Percentiles rank a stretch among this genome's conserved stretches.
These are phyloP conservation scores for Tangara arthus DNA, from an alignment of 2,797 vertebrate genomes.

Conservation along the genomic window DNA sequence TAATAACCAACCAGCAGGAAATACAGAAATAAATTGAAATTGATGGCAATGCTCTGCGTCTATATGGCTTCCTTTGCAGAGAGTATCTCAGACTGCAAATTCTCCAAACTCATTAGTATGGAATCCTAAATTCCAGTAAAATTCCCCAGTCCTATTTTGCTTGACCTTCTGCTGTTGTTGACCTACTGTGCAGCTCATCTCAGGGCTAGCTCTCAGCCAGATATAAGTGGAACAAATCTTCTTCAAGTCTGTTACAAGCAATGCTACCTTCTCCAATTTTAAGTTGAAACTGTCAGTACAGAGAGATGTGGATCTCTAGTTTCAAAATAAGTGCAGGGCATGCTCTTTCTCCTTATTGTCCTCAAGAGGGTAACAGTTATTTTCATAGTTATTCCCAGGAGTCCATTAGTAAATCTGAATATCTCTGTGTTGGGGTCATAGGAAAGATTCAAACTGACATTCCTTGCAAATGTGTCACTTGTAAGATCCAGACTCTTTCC, in stretches of 20 bases:
- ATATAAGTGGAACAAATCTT: neutral
- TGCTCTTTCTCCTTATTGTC: constrained; percentile 54
- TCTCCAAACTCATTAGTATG: constrained; percentile 12
- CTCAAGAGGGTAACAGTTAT: constrained; percentile 31
- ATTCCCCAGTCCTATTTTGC: neutral
- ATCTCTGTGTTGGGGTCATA: constrained; percentile 39
- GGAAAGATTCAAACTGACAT: constrained; percentile 55
- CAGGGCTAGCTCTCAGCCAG: neutral
- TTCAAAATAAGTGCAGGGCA: constrained; percentile 50
- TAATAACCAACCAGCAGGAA: constrained; percentile 6
- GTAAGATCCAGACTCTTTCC: neutral
- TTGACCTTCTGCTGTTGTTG: constrained; percentile 22
- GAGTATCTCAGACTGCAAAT: neutral
- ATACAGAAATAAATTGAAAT: constrained; percentile 38
- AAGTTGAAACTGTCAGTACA: neutral
- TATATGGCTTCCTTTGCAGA: neutral
- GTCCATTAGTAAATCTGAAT: constrained; percentile 28
- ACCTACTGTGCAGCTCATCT: neutral
- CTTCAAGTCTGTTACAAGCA: neutral
- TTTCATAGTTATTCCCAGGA: constrained; percentile 52
- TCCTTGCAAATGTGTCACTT: constrained; percentile 15
- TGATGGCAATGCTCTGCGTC: neutral
- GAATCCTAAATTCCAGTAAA: constrained; percentile 28
- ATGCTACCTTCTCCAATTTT: neutral
- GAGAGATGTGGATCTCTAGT: neutral